A percentile compares a stretch with the other conserved stretches of the same genome.
These are phyloP conservation scores for Lepisosteus osseus DNA, from an alignment of 2,113 vertebrate species.

Conservation along the genomic window DNA sequence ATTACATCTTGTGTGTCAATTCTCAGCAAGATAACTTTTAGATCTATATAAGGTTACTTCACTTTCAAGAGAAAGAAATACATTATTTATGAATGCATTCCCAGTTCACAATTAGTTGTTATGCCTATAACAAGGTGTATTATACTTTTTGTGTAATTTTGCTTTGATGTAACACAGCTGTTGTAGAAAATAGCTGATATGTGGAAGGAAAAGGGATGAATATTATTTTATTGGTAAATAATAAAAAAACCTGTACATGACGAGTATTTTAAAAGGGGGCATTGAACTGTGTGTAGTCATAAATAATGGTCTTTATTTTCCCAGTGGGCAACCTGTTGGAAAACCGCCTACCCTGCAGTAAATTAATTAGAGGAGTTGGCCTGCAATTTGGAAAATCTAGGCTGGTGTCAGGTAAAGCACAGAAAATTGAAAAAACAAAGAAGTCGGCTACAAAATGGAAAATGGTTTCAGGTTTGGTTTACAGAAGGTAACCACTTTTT, in stretches of 20 bases:
- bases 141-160: slow-evolving; percentile 61
- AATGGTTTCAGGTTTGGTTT: no score
- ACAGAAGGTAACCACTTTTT: no score
- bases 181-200: slow-evolving; percentile 53
- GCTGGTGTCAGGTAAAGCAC: no score
- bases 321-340: no score
- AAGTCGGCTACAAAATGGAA: no score
- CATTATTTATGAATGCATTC: slow-evolving; percentile 80
- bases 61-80: slow-evolving; percentile 72
- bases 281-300: no score
- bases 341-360: no score
- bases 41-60: slow-evolving; percentile 75
- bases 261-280: no score
- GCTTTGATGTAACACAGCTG: slow-evolving; percentile 73
- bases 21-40: slow-evolving; percentile 73
- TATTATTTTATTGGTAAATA: slow-evolving; percentile 61
- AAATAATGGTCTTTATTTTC: no score
- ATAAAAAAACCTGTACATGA: slow-evolving; percentile 37
- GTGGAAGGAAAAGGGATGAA: slow-evolving; percentile 48
- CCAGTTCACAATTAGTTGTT: slow-evolving; percentile 76
- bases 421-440: no score
- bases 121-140: slow-evolving; percentile 29
- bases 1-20: slow-evolving; percentile 74
- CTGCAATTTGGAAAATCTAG: no score
- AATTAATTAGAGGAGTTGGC: no score